Conservation (phyloP, 2,113 vertebrate genomes). For the Corythaixoides concolor region DNA sequence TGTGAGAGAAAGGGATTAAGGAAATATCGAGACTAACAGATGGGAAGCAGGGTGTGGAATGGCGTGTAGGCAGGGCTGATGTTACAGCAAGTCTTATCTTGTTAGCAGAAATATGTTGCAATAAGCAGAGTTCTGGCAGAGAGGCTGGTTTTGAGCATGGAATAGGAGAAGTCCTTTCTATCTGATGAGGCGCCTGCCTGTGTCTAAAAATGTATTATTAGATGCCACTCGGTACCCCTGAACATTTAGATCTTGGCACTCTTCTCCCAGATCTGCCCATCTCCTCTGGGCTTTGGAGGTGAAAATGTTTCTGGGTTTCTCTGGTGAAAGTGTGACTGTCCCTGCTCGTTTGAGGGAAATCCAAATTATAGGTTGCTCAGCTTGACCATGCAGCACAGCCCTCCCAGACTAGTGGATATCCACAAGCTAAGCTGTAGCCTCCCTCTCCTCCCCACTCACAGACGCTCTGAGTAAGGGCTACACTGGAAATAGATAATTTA, state of each 20-base stretch:
- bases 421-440: neutral
- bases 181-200: neutral
- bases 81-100: slow-evolving; percentile 53
- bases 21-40: slow-evolving; percentile 57
- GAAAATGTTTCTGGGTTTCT: neutral
- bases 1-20: slow-evolving; percentile 44
- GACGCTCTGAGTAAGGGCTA: neutral
- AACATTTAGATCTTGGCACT: neutral
- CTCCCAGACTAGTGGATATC: neutral
- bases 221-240: neutral
- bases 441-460: neutral
- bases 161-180: neutral
- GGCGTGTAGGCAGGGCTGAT: slow-evolving; percentile 59
- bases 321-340: neutral
- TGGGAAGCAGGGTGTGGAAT: slow-evolving; percentile 52
- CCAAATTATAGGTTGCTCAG: neutral
- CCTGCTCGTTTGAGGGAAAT: neutral
- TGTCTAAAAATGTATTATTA: neutral
- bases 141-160: neutral
- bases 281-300: neutral
- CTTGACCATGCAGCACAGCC: neutral
- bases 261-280: neutral
- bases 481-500: slow-evolving; percentile 8
- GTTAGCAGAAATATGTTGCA: slow-evolving; percentile 54
- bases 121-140: slow-evolving; percentile 4